A percentile compares a stretch with the other conserved stretches of the same genome.
These are phyloP conservation scores for Elaphurus davidianus DNA, from an alignment of 2,113 vertebrate species.

Conservation along the genomic window DNA sequence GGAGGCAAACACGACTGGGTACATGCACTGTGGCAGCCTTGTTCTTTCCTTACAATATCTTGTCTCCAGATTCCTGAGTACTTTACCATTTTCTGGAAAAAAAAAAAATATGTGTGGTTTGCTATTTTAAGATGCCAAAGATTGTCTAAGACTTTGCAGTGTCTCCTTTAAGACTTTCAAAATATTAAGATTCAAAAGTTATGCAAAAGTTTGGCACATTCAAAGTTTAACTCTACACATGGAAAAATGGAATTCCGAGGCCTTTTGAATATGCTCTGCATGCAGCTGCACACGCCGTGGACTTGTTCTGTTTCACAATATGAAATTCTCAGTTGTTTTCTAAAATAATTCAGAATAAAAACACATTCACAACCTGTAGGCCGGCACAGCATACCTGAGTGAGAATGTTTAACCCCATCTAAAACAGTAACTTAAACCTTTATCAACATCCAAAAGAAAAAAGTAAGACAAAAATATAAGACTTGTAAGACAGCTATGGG, in stretches of 20 bases:
- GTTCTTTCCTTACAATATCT: conserved; percentile 86
- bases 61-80: conserved; percentile 96
- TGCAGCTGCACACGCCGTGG: conserved; percentile 83
- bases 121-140: conserved; percentile 90
- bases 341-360: conserved; percentile 94
- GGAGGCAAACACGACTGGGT: conserved; percentile 84
- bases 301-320: conserved; percentile 86
- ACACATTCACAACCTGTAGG: conserved; percentile 99
- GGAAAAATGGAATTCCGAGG: conserved; percentile 84
- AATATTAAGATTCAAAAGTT: conserved; percentile 90
- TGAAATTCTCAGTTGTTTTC: conserved; percentile 87
- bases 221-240: conserved; percentile 85
- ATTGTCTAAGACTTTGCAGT: conserved; percentile 97
- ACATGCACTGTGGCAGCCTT: conserved; percentile 85
- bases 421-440: conserved; percentile 95
- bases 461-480: conserved; percentile 89
- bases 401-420: conserved; percentile 97
- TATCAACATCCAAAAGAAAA: conserved; percentile 92
- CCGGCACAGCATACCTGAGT: conserved; percentile 99
- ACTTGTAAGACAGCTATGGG: conserved; percentile 92
- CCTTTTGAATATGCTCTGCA: conserved; percentile 78
- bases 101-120: conserved; percentile 81
- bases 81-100: conserved; percentile 88
- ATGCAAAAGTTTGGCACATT: conserved; percentile 95
- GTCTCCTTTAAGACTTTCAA: conserved; percentile 91